phyloP scores from a whole-genome alignment of 2,113 vertebrate species.

The Andinoacara biseriatus region DNA sequence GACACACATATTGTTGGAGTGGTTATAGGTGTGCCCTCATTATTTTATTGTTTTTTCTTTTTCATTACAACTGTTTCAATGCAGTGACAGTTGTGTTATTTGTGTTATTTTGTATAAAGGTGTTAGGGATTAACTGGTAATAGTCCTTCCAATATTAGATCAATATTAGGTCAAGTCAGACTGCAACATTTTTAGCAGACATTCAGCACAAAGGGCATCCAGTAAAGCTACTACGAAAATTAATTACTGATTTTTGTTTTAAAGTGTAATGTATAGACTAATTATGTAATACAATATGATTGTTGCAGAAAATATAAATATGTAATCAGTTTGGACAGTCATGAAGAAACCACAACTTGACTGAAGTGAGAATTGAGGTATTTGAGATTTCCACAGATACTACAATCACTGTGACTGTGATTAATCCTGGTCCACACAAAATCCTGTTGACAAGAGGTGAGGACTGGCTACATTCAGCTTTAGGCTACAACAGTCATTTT shows the following conservation, averaged over 20 bases:
- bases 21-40: conserved; percentile 24
- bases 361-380: conserved; percentile 5
- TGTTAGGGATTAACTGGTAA: background rate
- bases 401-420: conserved; percentile 41
- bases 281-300: background rate
- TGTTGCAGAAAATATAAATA: background rate
- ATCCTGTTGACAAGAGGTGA: conserved; percentile 3
- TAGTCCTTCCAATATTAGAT: background rate
- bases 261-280: background rate
- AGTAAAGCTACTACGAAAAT: conserved; percentile 25
- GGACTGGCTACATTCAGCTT: conserved; percentile 29
- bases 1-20: background rate
- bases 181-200: background rate
- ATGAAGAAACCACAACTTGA: conserved; percentile 22
- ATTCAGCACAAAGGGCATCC: conserved; percentile 1
- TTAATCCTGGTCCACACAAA: conserved; percentile 21
- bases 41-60: background rate
- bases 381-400: conserved; percentile 60
- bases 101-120: background rate
- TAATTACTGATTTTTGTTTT: no score
- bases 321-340: conserved; percentile 20
- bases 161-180: background rate
- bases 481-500: background rate
- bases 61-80: background rate
- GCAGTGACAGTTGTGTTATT: background rate